A percentile compares a stretch with the other conserved stretches of the same genome.
These are phyloP conservation scores for Prinia subflava DNA, from an alignment of 2,113 vertebrate species.

Conservation along the genomic window DNA sequence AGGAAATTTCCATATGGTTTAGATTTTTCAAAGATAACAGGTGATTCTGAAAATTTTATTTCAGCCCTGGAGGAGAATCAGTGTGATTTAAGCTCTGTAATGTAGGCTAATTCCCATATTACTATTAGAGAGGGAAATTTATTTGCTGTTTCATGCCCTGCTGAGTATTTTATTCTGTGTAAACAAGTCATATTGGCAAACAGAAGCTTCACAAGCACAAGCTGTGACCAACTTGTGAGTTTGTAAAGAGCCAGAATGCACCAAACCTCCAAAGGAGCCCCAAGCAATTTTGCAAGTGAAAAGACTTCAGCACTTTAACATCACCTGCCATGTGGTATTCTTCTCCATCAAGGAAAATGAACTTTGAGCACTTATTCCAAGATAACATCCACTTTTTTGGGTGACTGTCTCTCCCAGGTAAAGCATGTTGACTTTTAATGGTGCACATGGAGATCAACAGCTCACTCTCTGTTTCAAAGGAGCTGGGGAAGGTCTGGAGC, in stretches of 20 bases:
- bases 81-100: constrained; percentile 27
- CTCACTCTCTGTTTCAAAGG: background rate
- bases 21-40: constrained; percentile 37
- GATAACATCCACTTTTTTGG: background rate
- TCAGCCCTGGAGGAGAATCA: constrained; percentile 19
- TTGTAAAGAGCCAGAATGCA: background rate
- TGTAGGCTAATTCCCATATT: constrained; percentile 11
- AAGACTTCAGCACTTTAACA: background rate
- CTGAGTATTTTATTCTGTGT: constrained; percentile 6
- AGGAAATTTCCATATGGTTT: constrained; percentile 46
- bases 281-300: background rate
- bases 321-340: background rate
- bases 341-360: background rate
- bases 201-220: background rate
- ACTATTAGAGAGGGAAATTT: constrained; percentile 30
- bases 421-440: background rate
- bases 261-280: background rate
- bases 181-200: constrained; percentile 6
- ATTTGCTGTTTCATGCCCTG: background rate
- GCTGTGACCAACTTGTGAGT: background rate
- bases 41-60: constrained; percentile 35
- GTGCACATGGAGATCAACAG: background rate
- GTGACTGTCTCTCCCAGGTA: background rate
- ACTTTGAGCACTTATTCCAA: background rate
- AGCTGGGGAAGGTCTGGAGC: background rate